Evolutionary conservation across 2,888 invertebrate species (phyloP).

Genomic region (Amblyteles armatorius): DNA sequence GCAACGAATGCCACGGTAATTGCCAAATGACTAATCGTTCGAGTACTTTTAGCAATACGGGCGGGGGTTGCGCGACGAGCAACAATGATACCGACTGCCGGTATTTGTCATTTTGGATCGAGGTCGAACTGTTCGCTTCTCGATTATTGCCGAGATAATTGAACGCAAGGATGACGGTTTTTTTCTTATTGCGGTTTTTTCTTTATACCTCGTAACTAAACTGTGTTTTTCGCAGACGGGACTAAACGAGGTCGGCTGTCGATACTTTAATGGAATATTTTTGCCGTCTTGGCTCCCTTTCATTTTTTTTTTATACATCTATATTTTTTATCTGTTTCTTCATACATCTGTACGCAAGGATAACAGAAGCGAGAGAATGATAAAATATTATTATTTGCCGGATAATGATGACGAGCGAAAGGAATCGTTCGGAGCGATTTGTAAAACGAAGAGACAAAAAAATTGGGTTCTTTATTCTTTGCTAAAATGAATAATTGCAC

Average conservation of each 20-base stretch:
- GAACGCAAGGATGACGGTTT: slow-evolving; percentile 33
- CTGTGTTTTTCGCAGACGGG: slow-evolving; percentile 17
- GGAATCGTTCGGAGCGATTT: background rate
- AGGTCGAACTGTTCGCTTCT: slow-evolving; percentile 36
- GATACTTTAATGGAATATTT: slow-evolving; percentile 16
- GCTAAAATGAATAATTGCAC: slow-evolving; percentile 17
- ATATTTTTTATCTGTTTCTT: background rate
- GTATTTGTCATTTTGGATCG: slow-evolving; percentile 42
- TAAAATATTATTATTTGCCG: background rate
- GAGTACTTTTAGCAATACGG: slow-evolving; percentile 39
- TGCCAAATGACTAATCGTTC: slow-evolving; percentile 50
- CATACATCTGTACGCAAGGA: background rate
- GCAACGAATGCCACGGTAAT: slow-evolving; percentile 50
- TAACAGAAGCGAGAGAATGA: background rate
- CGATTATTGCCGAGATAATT: slow-evolving; percentile 3
- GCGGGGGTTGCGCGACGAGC: background rate
- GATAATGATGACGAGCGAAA: background rate
- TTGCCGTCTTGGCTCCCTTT: background rate
- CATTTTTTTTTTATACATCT: background rate
- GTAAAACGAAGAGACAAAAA: background rate
- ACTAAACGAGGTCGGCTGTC: slow-evolving; percentile 22
- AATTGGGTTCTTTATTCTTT: background rate
- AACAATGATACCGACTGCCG: background rate
- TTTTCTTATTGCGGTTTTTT: slow-evolving; percentile 11
- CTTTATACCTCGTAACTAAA: slow-evolving; percentile 11